Conservation (phyloP, 2,797 vertebrate species). For the Dicrostonyx torquatus region DNA sequence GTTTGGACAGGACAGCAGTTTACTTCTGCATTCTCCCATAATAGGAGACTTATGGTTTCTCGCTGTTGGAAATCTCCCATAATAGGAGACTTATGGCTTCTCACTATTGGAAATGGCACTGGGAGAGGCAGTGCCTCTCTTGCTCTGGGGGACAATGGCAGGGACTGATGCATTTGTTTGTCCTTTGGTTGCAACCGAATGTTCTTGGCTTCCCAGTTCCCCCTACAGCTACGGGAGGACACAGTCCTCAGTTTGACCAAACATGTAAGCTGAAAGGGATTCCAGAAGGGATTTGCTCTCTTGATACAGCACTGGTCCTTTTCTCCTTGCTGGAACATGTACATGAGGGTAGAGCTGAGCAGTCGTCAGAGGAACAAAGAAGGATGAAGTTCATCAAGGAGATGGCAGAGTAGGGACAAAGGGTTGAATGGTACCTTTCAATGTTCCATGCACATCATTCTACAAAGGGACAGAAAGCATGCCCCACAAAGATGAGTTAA, state of each 20-base stretch:
- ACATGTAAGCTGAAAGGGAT: background rate
- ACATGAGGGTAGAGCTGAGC: background rate
- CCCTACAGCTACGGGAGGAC: background rate
- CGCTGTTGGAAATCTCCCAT: background rate
- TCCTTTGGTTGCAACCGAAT: background rate
- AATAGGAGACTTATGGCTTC: background rate
- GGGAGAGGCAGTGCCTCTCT: background rate
- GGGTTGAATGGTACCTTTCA: background rate
- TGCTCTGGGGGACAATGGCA: background rate
- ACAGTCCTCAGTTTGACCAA: background rate
- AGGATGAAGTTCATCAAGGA: background rate
- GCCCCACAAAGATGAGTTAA: background rate
- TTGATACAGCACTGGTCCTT: background rate
- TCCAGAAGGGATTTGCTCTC: background rate
- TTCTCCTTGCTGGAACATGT: background rate
- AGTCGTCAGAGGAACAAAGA: background rate
- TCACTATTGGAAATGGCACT: background rate
- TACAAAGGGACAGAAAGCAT: slow-evolving; percentile 8
- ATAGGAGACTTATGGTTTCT: background rate
- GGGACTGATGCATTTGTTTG: background rate
- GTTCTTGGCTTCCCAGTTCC: background rate
- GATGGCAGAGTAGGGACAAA: background rate
- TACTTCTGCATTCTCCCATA: background rate
- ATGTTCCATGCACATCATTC: background rate
- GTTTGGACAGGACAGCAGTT: no score